These are phyloP conservation scores for Lepidothrix coronata DNA, from an alignment of 2,113 vertebrate species.

Conservation along the genomic window DNA sequence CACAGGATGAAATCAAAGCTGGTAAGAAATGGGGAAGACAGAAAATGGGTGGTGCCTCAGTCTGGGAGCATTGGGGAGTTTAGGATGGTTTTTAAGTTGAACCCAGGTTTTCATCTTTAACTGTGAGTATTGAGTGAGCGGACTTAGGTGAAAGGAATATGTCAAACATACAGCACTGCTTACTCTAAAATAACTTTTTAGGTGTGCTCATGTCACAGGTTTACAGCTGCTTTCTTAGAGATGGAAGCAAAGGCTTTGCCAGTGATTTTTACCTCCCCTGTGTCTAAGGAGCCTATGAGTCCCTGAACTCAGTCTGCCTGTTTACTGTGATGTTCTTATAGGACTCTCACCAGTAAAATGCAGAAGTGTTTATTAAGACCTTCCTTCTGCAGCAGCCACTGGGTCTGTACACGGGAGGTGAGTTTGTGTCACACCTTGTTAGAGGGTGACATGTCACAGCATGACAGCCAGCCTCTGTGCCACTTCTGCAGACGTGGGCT, in stretches of 20 bases:
- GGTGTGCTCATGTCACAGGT: background rate
- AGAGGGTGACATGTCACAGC: background rate
- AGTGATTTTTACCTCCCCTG: background rate
- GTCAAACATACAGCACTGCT: background rate
- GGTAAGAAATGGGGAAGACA: background rate
- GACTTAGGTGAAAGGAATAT: background rate
- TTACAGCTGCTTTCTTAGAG: background rate
- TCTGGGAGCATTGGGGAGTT: background rate
- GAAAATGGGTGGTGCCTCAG: background rate
- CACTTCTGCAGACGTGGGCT: background rate
- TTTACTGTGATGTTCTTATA: background rate
- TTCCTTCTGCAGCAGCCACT: background rate
- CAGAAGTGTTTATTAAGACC: background rate
- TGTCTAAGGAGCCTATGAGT: background rate
- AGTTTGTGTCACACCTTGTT: conserved; percentile 3
- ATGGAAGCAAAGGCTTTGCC: background rate
- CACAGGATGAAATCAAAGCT: background rate
- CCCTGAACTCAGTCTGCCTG: background rate
- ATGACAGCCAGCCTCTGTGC: background rate
- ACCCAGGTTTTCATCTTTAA: background rate
- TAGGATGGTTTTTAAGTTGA: background rate
- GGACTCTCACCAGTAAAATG: background rate
- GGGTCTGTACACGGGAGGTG: background rate
- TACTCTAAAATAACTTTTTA: background rate
- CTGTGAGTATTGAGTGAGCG: background rate